phyloP scores from a whole-genome alignment of 2,797 vertebrate genomes.

The Rallus crepitans region DNA sequence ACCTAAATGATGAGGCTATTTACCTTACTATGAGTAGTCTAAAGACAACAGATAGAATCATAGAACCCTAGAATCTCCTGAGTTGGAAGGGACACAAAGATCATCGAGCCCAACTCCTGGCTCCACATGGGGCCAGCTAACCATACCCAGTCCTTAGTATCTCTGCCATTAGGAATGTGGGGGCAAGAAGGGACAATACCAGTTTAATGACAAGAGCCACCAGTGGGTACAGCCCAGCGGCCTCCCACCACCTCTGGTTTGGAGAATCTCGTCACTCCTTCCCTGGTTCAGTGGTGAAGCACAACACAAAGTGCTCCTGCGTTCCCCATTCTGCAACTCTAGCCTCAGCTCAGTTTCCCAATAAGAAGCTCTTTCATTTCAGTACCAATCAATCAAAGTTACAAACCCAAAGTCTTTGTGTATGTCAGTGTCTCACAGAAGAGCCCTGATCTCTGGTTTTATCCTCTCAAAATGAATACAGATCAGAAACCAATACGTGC shows the following conservation, averaged over 20 bases:
- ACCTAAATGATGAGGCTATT: background rate
- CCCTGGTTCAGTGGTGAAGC: background rate
- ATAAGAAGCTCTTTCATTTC: background rate
- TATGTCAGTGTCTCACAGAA: background rate
- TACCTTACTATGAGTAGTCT: background rate
- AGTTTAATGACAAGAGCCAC: too few relatives aligned
- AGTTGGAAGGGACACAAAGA: too few relatives aligned
- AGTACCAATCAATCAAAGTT: background rate
- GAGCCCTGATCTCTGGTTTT: background rate
- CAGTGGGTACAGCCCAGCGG: background rate
- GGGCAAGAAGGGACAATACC: too few relatives aligned
- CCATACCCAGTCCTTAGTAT: too few relatives aligned
- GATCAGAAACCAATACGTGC: background rate
- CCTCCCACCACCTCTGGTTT: background rate
- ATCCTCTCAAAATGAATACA: background rate
- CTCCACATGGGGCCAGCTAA: too few relatives aligned
- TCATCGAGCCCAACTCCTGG: too few relatives aligned
- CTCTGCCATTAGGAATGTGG: too few relatives aligned
- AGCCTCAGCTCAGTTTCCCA: background rate
- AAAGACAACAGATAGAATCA: background rate
- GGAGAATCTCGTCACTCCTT: background rate
- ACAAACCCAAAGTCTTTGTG: background rate
- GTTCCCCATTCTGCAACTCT: background rate
- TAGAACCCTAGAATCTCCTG: too few relatives aligned
- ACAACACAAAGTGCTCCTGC: fast-evolving